phyloP scores from a whole-genome alignment of 2,888 invertebrate genomes.

The Limenitis camilla region DNA sequence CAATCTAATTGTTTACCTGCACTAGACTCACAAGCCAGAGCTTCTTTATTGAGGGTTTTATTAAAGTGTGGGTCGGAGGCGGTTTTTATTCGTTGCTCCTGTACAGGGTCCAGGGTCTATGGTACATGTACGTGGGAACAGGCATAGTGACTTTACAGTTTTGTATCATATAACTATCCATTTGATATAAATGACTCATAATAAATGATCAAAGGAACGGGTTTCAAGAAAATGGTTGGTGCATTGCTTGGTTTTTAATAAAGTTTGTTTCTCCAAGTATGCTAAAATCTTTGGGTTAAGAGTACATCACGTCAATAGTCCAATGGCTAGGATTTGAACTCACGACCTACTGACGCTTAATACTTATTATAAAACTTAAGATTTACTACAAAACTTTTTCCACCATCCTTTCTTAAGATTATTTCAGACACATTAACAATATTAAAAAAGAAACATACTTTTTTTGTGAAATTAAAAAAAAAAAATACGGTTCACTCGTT shows the following conservation, averaged over 20 bases:
- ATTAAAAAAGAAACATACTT: too few species aligned
- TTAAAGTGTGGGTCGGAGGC: conserved; percentile 54
- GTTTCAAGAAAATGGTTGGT: neutral
- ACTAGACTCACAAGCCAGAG: conserved; percentile 49
- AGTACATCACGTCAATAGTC: too few species aligned
- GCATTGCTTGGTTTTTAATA: neutral
- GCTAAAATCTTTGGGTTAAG: too few species aligned
- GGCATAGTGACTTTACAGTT: conserved; percentile 53
- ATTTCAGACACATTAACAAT: too few species aligned
- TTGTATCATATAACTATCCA: conserved; percentile 28
- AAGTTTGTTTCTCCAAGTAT: too few species aligned
- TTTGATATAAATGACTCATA: conserved; percentile 6
- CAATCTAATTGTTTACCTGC: conserved; percentile 24
- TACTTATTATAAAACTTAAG: too few species aligned
- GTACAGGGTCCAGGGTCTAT: conserved; percentile 26
- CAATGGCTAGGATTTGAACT: too few species aligned
- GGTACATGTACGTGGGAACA: conserved; percentile 51
- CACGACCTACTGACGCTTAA: too few species aligned
- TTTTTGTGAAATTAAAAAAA: too few species aligned
- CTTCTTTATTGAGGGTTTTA: conserved; percentile 64
- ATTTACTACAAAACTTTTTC: too few species aligned
- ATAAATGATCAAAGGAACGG: neutral
- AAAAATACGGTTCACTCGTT: too few species aligned
- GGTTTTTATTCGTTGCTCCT: conserved; percentile 62
- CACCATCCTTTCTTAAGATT: too few species aligned